Base-by-base conservation (phyloP, 1,140 invertebrate species). In the Lamellibrachia luymesi region DNA sequence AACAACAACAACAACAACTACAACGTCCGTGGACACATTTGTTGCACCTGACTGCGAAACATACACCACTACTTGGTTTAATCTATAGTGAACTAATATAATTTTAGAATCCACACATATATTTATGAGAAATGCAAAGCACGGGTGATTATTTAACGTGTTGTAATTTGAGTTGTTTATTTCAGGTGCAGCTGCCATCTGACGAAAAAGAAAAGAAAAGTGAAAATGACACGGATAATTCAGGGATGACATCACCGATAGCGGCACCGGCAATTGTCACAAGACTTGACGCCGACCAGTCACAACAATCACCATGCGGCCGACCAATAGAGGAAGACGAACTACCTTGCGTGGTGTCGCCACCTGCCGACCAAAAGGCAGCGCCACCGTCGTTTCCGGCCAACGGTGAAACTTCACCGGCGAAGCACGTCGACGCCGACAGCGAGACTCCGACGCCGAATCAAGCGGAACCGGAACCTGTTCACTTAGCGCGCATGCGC, bases 311-410 rank as follows among this genome's bases (percentile, higher is more conserved):
- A 80, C 64, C 64, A 17, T 80, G 13, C 64, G 64, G 13, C 13
- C 7, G 64, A 80, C 25, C 64, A 80, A 80, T 10, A 10, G 64
- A 80, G 2, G 64, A 10, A 80, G 64, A 80, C 64, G 64, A 80
- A 80, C 13, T 80, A 80, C 64, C 64, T 22, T 91, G 49, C 49
- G 50, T 91, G 90, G 90, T 91, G 50, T 91, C 90, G 90, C 38
- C 49, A 10, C 38, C 50, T 49, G 90, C 90, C 8, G 38, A 50
- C 90, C 49, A 10, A 13, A 49, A 51, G 38, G 8, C 49, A n/a
- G 50, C 90, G 90, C 90, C 90, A 91, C 38, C 8, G 49, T 49
- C 50, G 90, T 50, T 91, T 91, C 90, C 50, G 90, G 90, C 90
- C 2, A 91, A 91, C 49, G 90, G 50, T 25, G 90, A 49, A 51